Evolutionary conservation across 2,888 invertebrate species (phyloP), one percentile per base, ranked within the genome.

Genomic region (Thera britannica): DNA sequence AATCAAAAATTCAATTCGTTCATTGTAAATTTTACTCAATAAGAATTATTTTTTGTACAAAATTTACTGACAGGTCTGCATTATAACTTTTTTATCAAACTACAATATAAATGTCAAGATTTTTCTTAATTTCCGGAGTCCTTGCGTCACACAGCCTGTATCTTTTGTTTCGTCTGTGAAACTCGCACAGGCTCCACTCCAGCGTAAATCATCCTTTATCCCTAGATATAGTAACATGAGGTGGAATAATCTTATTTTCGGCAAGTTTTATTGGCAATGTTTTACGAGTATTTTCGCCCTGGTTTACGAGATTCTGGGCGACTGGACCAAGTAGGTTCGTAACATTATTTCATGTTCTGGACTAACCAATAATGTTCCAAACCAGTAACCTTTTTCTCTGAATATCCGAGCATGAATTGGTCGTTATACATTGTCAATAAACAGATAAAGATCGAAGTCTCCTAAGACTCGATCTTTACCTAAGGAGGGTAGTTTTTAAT

Each of bases 241-340:
- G 61, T 46, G 4, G 36, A 41, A 60, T 60, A 73, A 70, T 65
- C 56, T 59, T 65, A 65, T 69, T 69, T 69, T 66, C 56, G 62
- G 58, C 55, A 66, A 65, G 69, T 69, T 69, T 69, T 69, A 69
- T 66, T 66, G 59, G 65, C 51, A 68, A 61, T 64, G 71, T 66
- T 66, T 69, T 69, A 69, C 56, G 59, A 69, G 65, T 62, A 54
- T 57, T 67, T 67, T 61, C 60, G 34, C 44, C 62, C 44, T 48
- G 57, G 63, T 61, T 59, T 56, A 51, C 44, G 63, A 55, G 51
- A 57, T 60, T 36, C 11, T 35, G n/a, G 44, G 62, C 44, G 35
- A 57, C 57, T 55, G 46, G 64, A 64, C 57, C 12, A n/a, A 23
- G n/a, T 5, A 23, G 23, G 23, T 23, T 23, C 23, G 23, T 23